These are phyloP conservation scores for Bombyx huttoni DNA, from an alignment of 2,888 invertebrate genomes.

Conservation along the genomic window DNA sequence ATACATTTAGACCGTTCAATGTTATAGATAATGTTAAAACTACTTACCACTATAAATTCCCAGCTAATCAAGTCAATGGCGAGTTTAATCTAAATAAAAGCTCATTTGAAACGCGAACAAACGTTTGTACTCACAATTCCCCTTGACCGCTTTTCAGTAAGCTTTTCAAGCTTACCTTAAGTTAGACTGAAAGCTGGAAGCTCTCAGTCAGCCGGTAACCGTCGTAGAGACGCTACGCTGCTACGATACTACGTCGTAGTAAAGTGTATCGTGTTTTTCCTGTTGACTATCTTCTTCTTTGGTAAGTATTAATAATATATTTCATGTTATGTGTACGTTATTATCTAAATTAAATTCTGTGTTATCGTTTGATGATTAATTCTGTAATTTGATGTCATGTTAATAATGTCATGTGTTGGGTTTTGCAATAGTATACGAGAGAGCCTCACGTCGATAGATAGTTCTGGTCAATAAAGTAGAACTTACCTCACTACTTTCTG, in stretches of 20 bases:
- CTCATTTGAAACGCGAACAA: not conserved
- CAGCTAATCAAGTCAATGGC: not conserved
- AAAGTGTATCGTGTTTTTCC: not conserved
- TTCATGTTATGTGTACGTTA: too few species aligned
- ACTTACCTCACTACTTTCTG: too few species aligned
- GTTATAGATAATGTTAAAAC: too few species aligned
- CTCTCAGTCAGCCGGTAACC: conserved; percentile 6
- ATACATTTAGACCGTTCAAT: too few species aligned
- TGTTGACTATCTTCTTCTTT: not conserved
- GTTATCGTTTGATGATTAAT: too few species aligned
- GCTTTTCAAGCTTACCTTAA: not conserved
- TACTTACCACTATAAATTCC: not conserved
- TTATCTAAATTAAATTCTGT: too few species aligned
- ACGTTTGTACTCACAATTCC: not conserved
- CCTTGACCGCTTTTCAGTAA: not conserved
- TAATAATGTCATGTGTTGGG: too few species aligned
- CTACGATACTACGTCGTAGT: conserved; percentile 3
- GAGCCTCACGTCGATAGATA: too few species aligned
- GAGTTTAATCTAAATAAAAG: not conserved
- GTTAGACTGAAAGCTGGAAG: conserved; percentile 1
- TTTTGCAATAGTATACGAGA: too few species aligned
- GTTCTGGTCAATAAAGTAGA: too few species aligned
- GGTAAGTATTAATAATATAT: not conserved
- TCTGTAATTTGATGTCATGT: too few species aligned
- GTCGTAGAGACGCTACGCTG: conserved; percentile 6